phyloP scores from a whole-genome alignment of 2,797 vertebrate genomes.

The Chaenodraco wilsoni region DNA sequence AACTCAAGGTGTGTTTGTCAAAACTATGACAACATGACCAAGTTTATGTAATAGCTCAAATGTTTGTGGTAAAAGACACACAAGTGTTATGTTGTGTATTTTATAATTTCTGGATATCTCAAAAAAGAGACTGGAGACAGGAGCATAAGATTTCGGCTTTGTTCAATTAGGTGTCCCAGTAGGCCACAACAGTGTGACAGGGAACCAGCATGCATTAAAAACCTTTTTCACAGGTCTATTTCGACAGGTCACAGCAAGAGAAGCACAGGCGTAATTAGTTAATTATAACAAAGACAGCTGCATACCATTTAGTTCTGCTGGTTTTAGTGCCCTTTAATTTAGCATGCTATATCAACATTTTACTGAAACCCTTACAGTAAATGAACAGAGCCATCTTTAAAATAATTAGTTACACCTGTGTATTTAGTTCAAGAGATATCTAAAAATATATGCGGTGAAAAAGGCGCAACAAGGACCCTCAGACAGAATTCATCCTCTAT shows the following conservation, averaged over 20 bases:
- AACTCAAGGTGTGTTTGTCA: neutral
- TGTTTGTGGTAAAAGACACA: neutral
- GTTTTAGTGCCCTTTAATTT: neutral
- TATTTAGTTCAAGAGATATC: neutral
- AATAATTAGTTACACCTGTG: neutral
- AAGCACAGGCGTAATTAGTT: neutral
- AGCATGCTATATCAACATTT: neutral
- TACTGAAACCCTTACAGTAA: neutral
- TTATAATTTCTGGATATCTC: no score
- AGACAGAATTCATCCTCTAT: neutral
- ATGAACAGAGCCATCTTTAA: neutral
- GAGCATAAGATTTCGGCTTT: no score
- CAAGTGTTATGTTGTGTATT: neutral
- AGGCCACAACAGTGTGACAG: neutral
- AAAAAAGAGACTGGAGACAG: no score
- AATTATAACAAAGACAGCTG: neutral
- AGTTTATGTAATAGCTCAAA: neutral
- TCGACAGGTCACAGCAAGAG: conserved; percentile 4
- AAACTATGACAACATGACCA: neutral
- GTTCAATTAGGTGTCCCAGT: neutral
- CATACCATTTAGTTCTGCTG: neutral
- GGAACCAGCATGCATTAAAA: no score
- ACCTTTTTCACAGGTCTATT: neutral
- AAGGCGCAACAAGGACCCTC: neutral
- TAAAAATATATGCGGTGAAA: neutral